Base-by-base conservation (phyloP, 2,888 invertebrate species). In the Melanargia galathea region DNA sequence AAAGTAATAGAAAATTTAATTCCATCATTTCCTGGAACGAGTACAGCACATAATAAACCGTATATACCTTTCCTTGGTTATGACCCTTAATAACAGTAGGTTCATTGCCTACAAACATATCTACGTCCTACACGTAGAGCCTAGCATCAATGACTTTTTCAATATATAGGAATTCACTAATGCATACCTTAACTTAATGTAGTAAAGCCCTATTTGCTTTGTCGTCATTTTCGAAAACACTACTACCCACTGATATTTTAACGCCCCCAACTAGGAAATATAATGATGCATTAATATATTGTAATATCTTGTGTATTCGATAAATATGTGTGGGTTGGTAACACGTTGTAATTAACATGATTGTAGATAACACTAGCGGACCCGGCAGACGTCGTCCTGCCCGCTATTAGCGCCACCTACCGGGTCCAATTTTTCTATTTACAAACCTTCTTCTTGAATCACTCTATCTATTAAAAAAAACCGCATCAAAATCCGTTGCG, bases 251-350 rank as follows among this genome's bases (percentile, higher is more conserved):
- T 18, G 46, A 59, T 51, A 62, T 51, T 62, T 66, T 63, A 63
- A 66, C 65, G 65, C 65, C 65, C 40, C 63, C 65, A 60, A 63
- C 54, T 48, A 63, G 60, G 57, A 63, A 57, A 63, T 60, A 60
- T 63, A 63, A 65, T 62, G 51, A 57, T 57, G 63, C 60, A 66
- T 66, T 66, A 66, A 66, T 66, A 57, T 60, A 51, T 65, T 56
- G 59, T 65, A 62, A 65, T 62, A 59, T 62, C 52, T 55, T 65
- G 24, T 59, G 40, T 40, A 49, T 65, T 60, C 59, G 54, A 52
- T 63, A 60, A 57, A 51, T 46, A 24, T 48, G 61, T 60, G 65
- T 66, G 65, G 65, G 63, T 57, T 58, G 51, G 40, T 46, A 62
- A 54, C 59, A 59, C 45, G 58, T 60, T 58, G 54, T 55, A 62